Percentiles rank a stretch among this genome's conserved stretches.
These are phyloP conservation scores for Colinus virginianus DNA, from an alignment of 2,113 vertebrate species.

Conservation along the genomic window DNA sequence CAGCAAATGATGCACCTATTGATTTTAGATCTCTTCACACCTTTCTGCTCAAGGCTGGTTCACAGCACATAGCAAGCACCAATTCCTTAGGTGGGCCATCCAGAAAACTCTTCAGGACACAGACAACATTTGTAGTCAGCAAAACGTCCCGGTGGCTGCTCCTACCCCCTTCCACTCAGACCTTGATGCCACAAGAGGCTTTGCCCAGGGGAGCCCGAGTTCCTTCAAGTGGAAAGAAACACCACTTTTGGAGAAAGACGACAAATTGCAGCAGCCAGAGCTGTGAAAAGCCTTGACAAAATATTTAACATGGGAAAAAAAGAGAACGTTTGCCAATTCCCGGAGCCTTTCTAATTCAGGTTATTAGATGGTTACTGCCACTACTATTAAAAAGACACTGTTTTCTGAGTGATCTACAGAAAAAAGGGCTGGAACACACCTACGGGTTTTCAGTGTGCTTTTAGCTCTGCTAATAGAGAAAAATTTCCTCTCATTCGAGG, in stretches of 20 bases:
- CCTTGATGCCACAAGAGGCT: background rate
- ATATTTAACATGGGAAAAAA: background rate
- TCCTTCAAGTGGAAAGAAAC: background rate
- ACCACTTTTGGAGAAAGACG: background rate
- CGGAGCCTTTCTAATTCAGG: slow-evolving; percentile 13
- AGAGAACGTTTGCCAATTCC: background rate
- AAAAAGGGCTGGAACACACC: slow-evolving; percentile 40
- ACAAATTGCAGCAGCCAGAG: slow-evolving; percentile 15
- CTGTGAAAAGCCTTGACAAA: slow-evolving; percentile 60
- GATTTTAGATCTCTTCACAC: slow-evolving; percentile 43
- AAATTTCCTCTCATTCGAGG: background rate
- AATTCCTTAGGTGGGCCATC: background rate
- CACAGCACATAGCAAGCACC: background rate
- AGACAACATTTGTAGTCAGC: background rate
- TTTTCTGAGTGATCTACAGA: background rate
- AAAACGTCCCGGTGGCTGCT: background rate
- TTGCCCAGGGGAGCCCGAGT: background rate
- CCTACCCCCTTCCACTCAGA: background rate
- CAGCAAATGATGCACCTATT: slow-evolving; percentile 32
- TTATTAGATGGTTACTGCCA: slow-evolving; percentile 39
- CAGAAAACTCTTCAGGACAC: background rate
- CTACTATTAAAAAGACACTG: slow-evolving; percentile 11
- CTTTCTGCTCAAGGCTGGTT: slow-evolving; percentile 7
- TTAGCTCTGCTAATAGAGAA: slow-evolving; percentile 29
- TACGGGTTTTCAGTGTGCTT: background rate